A percentile compares a stretch with the other conserved stretches of the same genome.
phyloP scores from a whole-genome alignment of 2,113 vertebrate species.

The Eptesicus fuscus region DNA sequence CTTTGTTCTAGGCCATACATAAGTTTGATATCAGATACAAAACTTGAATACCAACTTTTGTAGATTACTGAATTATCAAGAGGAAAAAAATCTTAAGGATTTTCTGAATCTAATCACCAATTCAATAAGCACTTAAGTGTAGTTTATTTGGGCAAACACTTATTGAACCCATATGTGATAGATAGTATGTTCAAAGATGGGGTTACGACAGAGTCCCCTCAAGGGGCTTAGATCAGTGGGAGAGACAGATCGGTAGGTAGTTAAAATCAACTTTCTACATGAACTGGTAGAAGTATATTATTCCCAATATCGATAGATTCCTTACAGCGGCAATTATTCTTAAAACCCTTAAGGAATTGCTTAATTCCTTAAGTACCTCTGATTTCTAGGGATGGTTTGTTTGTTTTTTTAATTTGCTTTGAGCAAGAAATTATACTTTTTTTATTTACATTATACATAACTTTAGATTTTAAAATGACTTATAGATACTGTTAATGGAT shows the following conservation, averaged over 20 bases:
- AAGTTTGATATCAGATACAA: background rate
- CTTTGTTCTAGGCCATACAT: background rate
- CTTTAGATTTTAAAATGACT: background rate
- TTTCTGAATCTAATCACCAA: constrained; percentile 11
- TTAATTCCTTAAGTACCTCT: background rate
- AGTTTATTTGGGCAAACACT: constrained; percentile 37
- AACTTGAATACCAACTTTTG: background rate
- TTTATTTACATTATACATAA: background rate
- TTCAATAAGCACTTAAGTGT: constrained; percentile 36
- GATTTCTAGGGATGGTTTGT: background rate
- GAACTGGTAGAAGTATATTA: background rate
- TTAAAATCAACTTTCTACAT: constrained; percentile 31
- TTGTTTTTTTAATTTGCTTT: background rate
- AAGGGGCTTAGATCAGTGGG: background rate
- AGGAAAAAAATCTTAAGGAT: background rate
- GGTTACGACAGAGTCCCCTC: background rate
- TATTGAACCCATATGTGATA: constrained; percentile 37
- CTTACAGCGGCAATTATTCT: background rate
- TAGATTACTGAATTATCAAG: background rate
- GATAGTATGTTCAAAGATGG: background rate
- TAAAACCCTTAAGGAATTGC: background rate
- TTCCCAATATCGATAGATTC: background rate
- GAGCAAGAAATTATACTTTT: background rate
- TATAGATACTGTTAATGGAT: background rate
- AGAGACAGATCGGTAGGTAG: constrained; percentile 32